Conservation (phyloP, 2,113 vertebrate species). For the Pollimyrus isidori region DNA sequence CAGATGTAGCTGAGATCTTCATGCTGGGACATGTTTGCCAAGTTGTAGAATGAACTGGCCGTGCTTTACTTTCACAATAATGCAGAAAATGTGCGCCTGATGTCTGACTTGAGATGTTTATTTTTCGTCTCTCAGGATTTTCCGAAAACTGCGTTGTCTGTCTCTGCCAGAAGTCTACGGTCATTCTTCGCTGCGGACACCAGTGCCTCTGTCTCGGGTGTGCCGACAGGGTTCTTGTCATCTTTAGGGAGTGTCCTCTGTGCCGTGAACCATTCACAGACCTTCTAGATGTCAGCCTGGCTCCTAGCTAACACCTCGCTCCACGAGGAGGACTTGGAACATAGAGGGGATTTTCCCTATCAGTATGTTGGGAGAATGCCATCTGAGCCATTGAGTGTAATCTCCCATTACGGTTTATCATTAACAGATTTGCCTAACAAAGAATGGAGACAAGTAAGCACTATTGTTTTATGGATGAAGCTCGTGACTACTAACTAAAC, state of each 20-base stretch:
- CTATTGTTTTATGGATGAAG: not conserved
- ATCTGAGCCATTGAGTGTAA: not conserved
- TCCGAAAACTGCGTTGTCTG: conserved; percentile 49
- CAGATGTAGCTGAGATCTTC: not conserved
- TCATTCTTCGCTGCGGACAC: conserved; percentile 51
- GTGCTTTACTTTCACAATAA: not conserved
- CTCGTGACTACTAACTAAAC: not conserved
- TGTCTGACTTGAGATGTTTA: not conserved
- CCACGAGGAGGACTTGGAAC: not conserved
- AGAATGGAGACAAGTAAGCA: not conserved
- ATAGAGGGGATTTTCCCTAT: not conserved
- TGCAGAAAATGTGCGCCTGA: not conserved
- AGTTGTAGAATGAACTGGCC: not conserved
- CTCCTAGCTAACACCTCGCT: not conserved
- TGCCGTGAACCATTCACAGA: conserved; percentile 40
- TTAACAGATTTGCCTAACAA: not conserved
- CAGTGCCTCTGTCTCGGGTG: conserved; percentile 52
- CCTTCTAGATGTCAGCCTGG: not conserved
- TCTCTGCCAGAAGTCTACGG: conserved; percentile 9
- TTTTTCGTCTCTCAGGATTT: conserved; percentile 19
- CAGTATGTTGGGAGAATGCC: not conserved
- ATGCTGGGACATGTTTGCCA: not conserved
- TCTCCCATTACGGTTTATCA: not conserved
- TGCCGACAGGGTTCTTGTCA: conserved; percentile 7
- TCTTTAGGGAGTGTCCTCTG: conserved; percentile 53